Conservation (phyloP, 2,888 invertebrate genomes). For the Patella caerulea region DNA sequence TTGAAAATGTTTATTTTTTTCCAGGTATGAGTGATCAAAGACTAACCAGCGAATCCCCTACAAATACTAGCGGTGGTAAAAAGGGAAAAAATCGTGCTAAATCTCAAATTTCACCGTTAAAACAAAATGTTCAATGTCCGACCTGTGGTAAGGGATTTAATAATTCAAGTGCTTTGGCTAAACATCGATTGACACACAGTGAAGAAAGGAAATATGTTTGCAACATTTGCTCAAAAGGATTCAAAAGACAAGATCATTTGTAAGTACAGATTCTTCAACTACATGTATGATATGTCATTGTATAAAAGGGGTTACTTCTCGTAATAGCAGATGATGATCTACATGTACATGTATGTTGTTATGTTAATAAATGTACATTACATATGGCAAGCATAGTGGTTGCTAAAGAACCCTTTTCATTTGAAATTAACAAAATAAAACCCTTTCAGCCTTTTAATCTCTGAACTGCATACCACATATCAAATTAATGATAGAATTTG, state of each 20-base stretch:
- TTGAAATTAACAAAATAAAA: neutral
- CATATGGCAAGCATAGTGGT: neutral
- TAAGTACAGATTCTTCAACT: slow-evolving; percentile 75
- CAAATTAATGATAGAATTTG: no score
- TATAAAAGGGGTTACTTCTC: no score
- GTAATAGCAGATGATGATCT: no score
- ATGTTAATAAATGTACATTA: no score
- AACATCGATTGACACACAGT: slow-evolving; percentile 93
- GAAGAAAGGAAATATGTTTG: slow-evolving; percentile 97
- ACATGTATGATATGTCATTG: no score
- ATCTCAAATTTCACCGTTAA: slow-evolving; percentile 71
- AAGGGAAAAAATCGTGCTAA: slow-evolving; percentile 85
- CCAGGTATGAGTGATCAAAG: slow-evolving; percentile 25
- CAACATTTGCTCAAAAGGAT: slow-evolving; percentile 95
- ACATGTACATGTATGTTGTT: no score
- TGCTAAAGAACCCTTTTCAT: neutral
- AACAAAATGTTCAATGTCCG: slow-evolving; percentile 74
- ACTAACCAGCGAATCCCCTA: slow-evolving; percentile 25
- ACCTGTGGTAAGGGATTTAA: slow-evolving; percentile 97
- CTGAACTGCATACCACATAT: no score
- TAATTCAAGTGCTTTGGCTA: slow-evolving; percentile 92
- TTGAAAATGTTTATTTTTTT: neutral
- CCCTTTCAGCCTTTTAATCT: no score
- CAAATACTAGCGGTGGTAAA: slow-evolving; percentile 69
- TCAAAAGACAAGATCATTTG: slow-evolving; percentile 98